These are phyloP conservation scores for Prionace glauca DNA, from an alignment of 2,797 vertebrate genomes.

Conservation along the genomic window DNA sequence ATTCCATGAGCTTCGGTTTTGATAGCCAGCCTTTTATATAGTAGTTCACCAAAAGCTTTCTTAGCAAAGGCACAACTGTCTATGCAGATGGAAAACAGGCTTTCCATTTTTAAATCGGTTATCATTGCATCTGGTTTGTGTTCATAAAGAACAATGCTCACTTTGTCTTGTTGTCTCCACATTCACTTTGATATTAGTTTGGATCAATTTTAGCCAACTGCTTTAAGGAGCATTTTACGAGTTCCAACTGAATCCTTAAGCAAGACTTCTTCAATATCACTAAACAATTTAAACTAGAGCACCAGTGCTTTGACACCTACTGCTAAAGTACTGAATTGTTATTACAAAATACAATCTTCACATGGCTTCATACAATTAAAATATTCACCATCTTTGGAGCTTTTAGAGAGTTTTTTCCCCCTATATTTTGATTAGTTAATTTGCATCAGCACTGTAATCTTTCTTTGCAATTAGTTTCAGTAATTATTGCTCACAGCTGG, in stretches of 20 bases:
- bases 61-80: neutral
- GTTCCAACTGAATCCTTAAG: neutral
- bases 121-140: neutral
- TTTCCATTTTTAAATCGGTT: neutral
- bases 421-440: neutral
- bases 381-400: neutral
- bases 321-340: neutral
- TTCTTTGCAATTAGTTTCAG: neutral
- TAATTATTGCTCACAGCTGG: neutral
- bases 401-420: neutral
- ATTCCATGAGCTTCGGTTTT: no score
- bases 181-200: neutral
- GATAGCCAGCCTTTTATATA: no score
- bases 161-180: neutral
- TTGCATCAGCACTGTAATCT: neutral
- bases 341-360: neutral
- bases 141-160: neutral
- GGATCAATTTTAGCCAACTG: neutral
- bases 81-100: neutral
- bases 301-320: neutral
- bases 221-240: neutral
- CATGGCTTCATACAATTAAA: neutral
- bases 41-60: no score
- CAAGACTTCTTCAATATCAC: neutral
- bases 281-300: neutral